phyloP scores from a whole-genome alignment of 2,797 vertebrate genomes.

The Meda fulgida region DNA sequence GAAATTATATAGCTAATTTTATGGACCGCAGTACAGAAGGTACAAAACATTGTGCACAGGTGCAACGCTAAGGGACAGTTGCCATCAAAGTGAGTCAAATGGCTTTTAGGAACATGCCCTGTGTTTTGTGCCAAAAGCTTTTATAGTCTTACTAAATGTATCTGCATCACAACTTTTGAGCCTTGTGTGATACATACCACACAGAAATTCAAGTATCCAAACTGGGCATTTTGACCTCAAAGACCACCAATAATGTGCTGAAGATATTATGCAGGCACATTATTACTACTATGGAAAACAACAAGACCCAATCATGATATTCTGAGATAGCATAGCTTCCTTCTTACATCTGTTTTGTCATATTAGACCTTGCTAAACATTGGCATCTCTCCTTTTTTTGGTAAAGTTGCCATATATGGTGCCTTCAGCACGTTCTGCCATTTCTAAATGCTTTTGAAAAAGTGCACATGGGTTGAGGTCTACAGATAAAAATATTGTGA shows the following conservation, averaged over 20 bases:
- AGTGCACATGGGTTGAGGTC: background rate
- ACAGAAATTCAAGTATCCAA: background rate
- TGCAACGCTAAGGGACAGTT: background rate
- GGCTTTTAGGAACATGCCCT: background rate
- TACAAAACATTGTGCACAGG: background rate
- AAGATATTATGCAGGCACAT: background rate
- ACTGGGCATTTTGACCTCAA: background rate
- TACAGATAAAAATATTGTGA: background rate
- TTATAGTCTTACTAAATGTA: background rate
- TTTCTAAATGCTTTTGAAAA: constrained; percentile 31
- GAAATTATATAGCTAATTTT: no score
- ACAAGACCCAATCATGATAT: background rate
- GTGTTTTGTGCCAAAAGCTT: background rate
- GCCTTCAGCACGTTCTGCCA: background rate
- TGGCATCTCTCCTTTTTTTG: constrained; percentile 23
- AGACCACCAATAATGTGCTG: background rate
- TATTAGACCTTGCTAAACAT: background rate
- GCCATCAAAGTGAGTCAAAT: background rate
- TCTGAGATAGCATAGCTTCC: background rate
- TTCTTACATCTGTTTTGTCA: background rate
- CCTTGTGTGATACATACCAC: background rate
- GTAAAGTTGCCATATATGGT: constrained; percentile 13
- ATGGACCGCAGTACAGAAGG: no score
- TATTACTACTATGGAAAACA: constrained; percentile 9
- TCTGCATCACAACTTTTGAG: background rate